phyloP scores from a whole-genome alignment of 1,140 invertebrate species.

The Bombus huntii region DNA sequence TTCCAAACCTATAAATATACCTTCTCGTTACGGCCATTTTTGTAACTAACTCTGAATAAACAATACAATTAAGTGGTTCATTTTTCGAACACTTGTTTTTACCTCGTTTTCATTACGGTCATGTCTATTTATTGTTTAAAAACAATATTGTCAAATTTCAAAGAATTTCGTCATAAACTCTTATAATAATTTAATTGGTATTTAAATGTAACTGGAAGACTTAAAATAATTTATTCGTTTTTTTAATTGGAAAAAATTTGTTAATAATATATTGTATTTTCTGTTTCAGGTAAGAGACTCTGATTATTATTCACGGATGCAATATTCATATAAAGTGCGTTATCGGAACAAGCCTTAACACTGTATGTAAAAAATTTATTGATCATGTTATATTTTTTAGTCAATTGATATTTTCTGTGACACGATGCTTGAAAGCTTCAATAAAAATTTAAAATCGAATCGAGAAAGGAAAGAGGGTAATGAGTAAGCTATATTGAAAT shows the following conservation, averaged over 20 bases:
- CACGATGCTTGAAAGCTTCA: no score
- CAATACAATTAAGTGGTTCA: not conserved
- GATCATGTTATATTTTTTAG: not conserved
- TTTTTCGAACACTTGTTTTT: not conserved
- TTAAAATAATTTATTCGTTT: no score
- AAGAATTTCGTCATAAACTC: not conserved
- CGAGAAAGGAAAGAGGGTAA: no score
- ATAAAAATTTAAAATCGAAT: not conserved
- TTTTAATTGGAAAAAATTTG: not conserved
- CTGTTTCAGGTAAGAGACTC: constrained; percentile 22
- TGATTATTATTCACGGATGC: not conserved
- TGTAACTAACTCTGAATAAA: constrained; percentile 2
- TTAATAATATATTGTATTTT: no score
- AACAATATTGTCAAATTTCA: not conserved
- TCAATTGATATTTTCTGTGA: not conserved
- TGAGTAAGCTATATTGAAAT: not conserved
- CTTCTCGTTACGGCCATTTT: not conserved
- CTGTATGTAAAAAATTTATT: not conserved
- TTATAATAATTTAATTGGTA: no score
- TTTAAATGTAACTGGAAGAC: no score
- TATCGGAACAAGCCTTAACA: not conserved
- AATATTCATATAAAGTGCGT: not conserved
- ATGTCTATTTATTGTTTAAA: not conserved
- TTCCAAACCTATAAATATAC: constrained; percentile 43
- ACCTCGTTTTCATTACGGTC: no score